Percentiles rank a stretch among this genome's conserved stretches.
These are phyloP conservation scores for Luperina nickerlii DNA, from an alignment of 2,888 invertebrate genomes.

Conservation along the genomic window DNA sequence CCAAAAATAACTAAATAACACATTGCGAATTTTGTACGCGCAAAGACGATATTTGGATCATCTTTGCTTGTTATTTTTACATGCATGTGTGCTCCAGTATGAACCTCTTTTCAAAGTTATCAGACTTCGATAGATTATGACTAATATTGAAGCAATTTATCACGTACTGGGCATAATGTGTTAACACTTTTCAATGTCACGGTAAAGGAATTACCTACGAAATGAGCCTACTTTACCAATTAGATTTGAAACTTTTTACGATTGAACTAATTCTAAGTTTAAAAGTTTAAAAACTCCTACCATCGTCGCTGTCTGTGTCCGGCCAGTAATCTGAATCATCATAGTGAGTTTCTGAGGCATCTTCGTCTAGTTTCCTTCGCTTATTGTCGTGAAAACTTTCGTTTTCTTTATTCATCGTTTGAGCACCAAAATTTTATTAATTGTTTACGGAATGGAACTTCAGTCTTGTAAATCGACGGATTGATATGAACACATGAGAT, in stretches of 20 bases:
- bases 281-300: constrained; percentile 66
- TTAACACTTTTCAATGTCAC: constrained; percentile 50
- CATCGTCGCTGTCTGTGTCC: constrained; percentile 81
- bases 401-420: constrained; percentile 84
- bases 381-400: constrained; percentile 77
- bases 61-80: neutral
- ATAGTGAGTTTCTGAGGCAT: constrained; percentile 77
- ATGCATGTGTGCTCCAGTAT: neutral
- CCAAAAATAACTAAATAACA: too few species aligned
- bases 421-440: constrained; percentile 30
- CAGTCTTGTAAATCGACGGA: constrained; percentile 50
- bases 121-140: constrained; percentile 5
- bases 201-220: constrained; percentile 4
- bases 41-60: neutral
- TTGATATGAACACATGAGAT: constrained; percentile 51
- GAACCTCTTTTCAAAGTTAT: neutral
- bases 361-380: constrained; percentile 79
- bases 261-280: constrained; percentile 15
- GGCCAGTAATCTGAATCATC: constrained; percentile 84
- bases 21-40: too few species aligned
- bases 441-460: constrained; percentile 52
- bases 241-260: constrained; percentile 22
- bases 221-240: constrained; percentile 1
- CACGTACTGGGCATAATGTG: constrained; percentile 20
- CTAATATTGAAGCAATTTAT: constrained; percentile 21